Evolutionary conservation across 2,888 invertebrate species (phyloP), one percentile per base, ranked within the genome.

Genomic region (Ferrisia virgata): DNA sequence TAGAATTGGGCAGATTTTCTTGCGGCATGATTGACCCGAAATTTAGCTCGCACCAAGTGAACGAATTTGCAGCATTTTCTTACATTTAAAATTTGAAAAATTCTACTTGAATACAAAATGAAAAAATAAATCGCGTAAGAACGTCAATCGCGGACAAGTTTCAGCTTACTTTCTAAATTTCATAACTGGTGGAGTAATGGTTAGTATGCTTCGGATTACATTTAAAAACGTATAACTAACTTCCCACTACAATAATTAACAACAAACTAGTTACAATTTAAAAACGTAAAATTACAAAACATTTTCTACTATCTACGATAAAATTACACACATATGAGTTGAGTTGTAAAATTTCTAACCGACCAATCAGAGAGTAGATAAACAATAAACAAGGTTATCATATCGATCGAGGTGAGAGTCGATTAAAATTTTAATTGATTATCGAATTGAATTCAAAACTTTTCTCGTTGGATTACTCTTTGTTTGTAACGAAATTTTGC

Each of bases 1-100:
- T 82, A n/a, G 72, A 43, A n/a, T 40, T 64, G 2, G 72, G 22
- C n/a, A 72, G 28, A 40, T 22, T 82, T 82, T 82, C 82, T 43
- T 40, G 82, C 9, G 82, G 82, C 82, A 82, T 82, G 8, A n/a
- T 82, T 53, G 5, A 79, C 11, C 8, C 31, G 28, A n/a, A 1
- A n/a, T 33, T n/a, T 11, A 28, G 28, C 1, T 11, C 28, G 1
- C 11, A 28, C 13, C n/a, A 25, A 28, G 11, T 5, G 39, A 39
- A 39, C 8, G 28, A 64, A 25, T 15, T 43, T 13, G 25, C 0
- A 64, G 28, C 58, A 64, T 64, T 64, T 64, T 28, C 2, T 53
- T 28, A 28, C 25, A 28, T 64, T 22, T 64, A 64, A 47, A 47
- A 47, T 47, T n/a, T n/a, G n/a, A n/a, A n/a, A n/a, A n/a, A n/a